These are phyloP conservation scores for Cynopterus sphinx DNA, from an alignment of 2,797 vertebrate species.

Conservation along the genomic window DNA sequence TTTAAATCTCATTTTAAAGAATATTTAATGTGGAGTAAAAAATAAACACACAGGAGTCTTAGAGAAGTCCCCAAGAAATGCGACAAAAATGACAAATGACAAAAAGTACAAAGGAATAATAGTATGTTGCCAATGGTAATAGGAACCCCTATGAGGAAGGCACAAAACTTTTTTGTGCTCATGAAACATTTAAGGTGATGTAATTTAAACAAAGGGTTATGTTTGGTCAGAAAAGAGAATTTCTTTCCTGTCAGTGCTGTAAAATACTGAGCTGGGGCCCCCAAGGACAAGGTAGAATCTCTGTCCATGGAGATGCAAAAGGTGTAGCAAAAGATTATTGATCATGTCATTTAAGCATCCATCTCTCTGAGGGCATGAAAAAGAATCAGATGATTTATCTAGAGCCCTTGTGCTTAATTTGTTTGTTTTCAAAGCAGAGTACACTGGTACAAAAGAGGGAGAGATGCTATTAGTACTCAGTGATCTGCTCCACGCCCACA, in stretches of 20 bases:
- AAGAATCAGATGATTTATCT: not conserved
- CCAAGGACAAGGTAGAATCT: not conserved
- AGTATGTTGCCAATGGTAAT: not conserved
- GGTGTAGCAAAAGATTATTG: not conserved
- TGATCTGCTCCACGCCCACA: not conserved
- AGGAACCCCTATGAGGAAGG: not conserved
- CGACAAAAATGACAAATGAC: not conserved
- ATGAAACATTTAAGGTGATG: not conserved
- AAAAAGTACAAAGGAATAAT: not conserved
- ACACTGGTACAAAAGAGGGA: not conserved
- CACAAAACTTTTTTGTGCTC: not conserved
- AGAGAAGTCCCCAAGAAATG: not conserved
- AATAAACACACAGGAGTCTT: not conserved
- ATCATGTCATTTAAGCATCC: not conserved
- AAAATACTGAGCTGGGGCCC: not conserved
- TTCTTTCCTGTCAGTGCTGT: not conserved
- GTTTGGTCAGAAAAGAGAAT: conserved; percentile 29
- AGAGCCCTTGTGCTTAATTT: not conserved
- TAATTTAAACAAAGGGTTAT: not conserved
- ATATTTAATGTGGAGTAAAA: not conserved
- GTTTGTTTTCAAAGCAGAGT: not conserved
- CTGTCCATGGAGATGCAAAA: not conserved
- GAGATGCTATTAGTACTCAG: accelerated
- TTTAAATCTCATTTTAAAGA: not conserved
- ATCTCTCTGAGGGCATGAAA: not conserved